phyloP scores from a whole-genome alignment of 2,888 invertebrate species.

The Pandemis cinnamomeana region DNA sequence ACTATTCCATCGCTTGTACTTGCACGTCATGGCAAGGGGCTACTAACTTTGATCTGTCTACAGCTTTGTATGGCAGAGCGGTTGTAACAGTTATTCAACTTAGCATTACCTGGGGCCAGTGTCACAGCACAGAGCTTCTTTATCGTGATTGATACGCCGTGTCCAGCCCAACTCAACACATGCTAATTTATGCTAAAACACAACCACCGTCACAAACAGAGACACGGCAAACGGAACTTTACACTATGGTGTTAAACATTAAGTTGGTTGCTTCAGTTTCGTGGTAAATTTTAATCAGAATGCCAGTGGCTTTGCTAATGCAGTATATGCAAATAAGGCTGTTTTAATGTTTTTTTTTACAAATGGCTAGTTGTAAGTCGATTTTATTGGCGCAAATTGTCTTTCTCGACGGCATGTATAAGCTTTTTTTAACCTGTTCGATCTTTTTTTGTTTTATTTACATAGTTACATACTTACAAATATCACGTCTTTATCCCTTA shows the following conservation, averaged over 20 bases:
- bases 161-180: conserved; percentile 51
- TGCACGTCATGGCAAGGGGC: no score
- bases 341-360: conserved; percentile 42
- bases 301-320: conserved; percentile 48
- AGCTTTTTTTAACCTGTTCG: no score
- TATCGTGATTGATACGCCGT: conserved; percentile 54
- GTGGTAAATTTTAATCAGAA: conserved; percentile 47
- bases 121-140: conserved; percentile 49
- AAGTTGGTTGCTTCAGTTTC: conserved; percentile 15
- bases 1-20: no score
- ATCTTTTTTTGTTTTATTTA: no score
- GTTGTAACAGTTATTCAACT: conserved; percentile 9
- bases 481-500: no score
- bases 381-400: not conserved
- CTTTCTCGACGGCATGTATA: not conserved
- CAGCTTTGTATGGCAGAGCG: not conserved
- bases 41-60: no score
- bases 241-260: conserved; percentile 12
- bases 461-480: no score
- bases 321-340: conserved; percentile 50
- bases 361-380: conserved; percentile 12
- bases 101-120: conserved; percentile 39
- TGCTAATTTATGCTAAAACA: conserved; percentile 54
- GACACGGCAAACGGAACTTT: conserved; percentile 33
- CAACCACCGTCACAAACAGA: conserved; percentile 23